Evolutionary conservation across 2,797 vertebrate genomes (phyloP).

Genomic region (Cuniculus paca): DNA sequence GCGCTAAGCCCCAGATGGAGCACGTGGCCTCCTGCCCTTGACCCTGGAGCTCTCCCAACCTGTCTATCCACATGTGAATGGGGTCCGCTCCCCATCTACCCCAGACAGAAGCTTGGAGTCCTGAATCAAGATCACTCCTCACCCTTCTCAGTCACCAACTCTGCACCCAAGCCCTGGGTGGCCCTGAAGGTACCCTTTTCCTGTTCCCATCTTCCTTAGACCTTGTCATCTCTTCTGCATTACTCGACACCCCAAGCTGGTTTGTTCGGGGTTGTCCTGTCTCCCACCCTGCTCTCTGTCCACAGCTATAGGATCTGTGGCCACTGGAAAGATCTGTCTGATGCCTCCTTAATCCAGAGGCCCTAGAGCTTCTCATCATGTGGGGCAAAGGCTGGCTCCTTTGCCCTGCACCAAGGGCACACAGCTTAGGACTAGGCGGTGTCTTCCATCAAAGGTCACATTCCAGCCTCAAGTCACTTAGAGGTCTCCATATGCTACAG

Average conservation of each 20-base stretch:
- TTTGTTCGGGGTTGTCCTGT: background rate
- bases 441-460: background rate
- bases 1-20: background rate
- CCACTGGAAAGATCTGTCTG: background rate
- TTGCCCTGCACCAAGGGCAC: too few species aligned
- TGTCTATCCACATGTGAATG: background rate
- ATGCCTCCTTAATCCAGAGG: background rate
- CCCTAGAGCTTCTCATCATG: background rate
- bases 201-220: fast-evolving
- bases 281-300: background rate
- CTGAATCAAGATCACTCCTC: background rate
- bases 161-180: background rate
- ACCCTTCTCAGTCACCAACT: background rate
- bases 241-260: too few species aligned
- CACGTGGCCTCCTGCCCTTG: background rate
- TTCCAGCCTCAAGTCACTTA: background rate
- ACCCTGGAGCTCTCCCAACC: background rate
- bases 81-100: background rate
- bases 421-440: background rate
- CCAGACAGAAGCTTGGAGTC: background rate
- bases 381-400: background rate
- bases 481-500: fast-evolving
- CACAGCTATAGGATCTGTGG: fast-evolving
- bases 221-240: background rate
- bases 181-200: background rate